Evolutionary conservation across 2,888 invertebrate genomes (phyloP), one percentile per base, ranked within the genome.

Genomic region (Sphecodes monilicornis): DNA sequence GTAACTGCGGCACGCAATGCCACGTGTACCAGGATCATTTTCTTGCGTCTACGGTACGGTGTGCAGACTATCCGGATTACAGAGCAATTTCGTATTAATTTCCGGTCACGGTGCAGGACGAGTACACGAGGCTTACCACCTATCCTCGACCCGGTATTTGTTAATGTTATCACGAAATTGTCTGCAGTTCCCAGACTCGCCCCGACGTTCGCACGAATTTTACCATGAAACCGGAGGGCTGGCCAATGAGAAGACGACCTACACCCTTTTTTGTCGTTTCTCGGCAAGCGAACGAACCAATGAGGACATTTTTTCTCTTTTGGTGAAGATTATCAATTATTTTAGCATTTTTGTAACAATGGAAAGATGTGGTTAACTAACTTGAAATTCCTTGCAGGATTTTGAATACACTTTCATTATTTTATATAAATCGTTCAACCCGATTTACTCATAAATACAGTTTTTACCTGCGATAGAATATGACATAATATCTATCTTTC

Each of bases 21-120:
- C 87, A 90, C 89, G 87, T 89, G 90, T 83, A 79, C 86, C 68
- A 81, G 89, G 90, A 90, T 90, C 85, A 88, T 90, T 91, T 91
- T 90, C 91, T 89, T 90, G 85, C 85, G 84, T 90, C 89, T 86
- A 91, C 83, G 76, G 84, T 86, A 91, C 83, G 76, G 84, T 76
- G 81, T 81, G 86, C 90, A 88, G 91, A 90, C 89, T 89, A 88
- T 88, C 82, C 87, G 91, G 90, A 90, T 90, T 90, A 90, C 86
- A 88, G 85, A 76, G 89, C 91, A 90, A 90, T 90, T 91, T 91
- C 90, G 86, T 90, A 90, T 91, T 90, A 90, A 90, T 90, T 90
- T 90, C 91, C 90, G 88, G 88, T 80, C 68, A 73, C 70, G 72
- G 74, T 60, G 69, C 66, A 77, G 73, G 60, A 81, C 75, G 85